Evolutionary conservation across 2,113 vertebrate species (phyloP).

Genomic region (Odocoileus hemionus): DNA sequence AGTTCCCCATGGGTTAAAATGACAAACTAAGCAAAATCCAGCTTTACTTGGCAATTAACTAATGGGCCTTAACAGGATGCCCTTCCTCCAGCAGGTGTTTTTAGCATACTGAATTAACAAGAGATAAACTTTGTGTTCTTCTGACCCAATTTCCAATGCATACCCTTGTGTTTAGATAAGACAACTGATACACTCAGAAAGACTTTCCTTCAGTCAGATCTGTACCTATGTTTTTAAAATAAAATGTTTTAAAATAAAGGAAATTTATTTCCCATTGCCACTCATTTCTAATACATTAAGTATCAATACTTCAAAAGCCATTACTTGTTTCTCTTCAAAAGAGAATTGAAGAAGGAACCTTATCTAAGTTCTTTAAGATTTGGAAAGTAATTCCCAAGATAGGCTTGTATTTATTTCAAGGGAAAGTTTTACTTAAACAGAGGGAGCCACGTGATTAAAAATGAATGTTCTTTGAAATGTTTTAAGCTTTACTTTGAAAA

Average conservation of each 20-base stretch:
- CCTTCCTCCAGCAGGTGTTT: slow-evolving; percentile 51
- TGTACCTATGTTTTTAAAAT: slow-evolving; percentile 45
- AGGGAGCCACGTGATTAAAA: slow-evolving; percentile 79
- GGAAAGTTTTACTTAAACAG: slow-evolving; percentile 80
- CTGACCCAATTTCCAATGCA: slow-evolving; percentile 57
- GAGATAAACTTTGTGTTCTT: slow-evolving; percentile 62
- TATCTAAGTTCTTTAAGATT: slow-evolving; percentile 82
- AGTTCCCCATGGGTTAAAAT: slow-evolving; percentile 58
- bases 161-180: slow-evolving; percentile 68
- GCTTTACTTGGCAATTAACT: slow-evolving; percentile 75
- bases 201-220: slow-evolving; percentile 37
- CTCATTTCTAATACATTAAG: slow-evolving; percentile 70
- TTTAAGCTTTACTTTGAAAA: slow-evolving; percentile 81
- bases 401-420: slow-evolving; percentile 81
- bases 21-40: background rate
- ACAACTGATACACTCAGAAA: slow-evolving; percentile 58
- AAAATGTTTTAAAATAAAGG: slow-evolving; percentile 72
- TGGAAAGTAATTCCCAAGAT: slow-evolving; percentile 81
- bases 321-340: slow-evolving; percentile 73
- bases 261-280: slow-evolving; percentile 51
- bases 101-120: slow-evolving; percentile 36
- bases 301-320: slow-evolving; percentile 49
- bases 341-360: slow-evolving; percentile 79
- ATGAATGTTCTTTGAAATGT: slow-evolving; percentile 78
- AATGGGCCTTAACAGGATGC: slow-evolving; percentile 64